Base-by-base conservation (phyloP, 1,140 invertebrate genomes). In the Hylaeus volcanicus region DNA sequence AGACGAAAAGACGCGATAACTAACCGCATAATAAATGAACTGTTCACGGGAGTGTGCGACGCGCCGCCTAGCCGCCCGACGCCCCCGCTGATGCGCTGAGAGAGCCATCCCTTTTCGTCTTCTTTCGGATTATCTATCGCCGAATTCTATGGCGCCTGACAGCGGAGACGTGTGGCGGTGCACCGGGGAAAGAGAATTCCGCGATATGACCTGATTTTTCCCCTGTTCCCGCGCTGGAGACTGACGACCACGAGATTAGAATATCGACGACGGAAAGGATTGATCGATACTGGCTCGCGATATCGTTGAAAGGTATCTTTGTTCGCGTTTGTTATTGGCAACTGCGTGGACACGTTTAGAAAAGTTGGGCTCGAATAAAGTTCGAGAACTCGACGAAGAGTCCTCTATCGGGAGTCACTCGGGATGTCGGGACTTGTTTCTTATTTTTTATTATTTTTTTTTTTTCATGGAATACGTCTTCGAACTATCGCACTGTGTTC, bases 1-100 rank as follows among this genome's bases (percentile, higher is more conserved):
- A 93, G 91, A 93, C 93, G 93, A 93, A 93, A 93, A 93, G 91
- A 53, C 91, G 91, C 92, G 93, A 93, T 93, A 93, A 93, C 92
- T 93, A 92, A 92, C 90, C 92, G 92, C 91, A 93, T 93, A 93
- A 93, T 93, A 93, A 93, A 93, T 93, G 93, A 93, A 93, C 89
- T 92, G 91, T 92, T 90, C 89, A 90, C 83, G 84, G 89, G 84
- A 85, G 86, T 88, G 89, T 92, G 89, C 88, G 88, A 90, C 85
- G 87, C 86, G 51, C 8, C 84, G 82, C 75, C 48, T 37, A 12
- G 15, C 43, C 51, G 51, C 26, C 53, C 48, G 2, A 64, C 82
- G 79, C 71, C 73, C 84, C 68, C 83, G n/a, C 76, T 86, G 89
- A 85, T 86, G 88, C 87, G 88, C 83, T 66, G 70, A 83, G 84